Evolutionary conservation across 2,888 invertebrate genomes (phyloP), one percentile per base, ranked within the genome.

Genomic region (Ecliptopera silaceata): DNA sequence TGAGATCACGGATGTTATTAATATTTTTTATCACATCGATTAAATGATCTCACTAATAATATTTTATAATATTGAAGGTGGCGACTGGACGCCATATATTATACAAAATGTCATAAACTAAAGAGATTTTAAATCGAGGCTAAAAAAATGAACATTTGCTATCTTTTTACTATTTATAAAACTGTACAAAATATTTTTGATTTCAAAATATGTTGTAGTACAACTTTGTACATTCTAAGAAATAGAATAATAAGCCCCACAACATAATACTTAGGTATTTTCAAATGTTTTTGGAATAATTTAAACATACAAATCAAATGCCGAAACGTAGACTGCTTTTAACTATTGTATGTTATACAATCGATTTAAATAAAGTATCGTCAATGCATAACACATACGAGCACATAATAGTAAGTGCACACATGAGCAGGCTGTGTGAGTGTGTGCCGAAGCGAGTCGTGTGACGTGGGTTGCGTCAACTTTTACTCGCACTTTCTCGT

Each of bases 401-500:
- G 36, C 67, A 72, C 67, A 73, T 70, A 69, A 68, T 57, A 63
- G 63, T 53, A 55, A 56, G 59, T 43, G 61, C 60, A 61, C 60
- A 70, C 63, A 67, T 61, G 45, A 66, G 61, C 63, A 64, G 6
- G 34, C 13, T 52, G 43, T 38, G 48, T 72, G 69, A 73, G 65
- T 69, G 78, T 76, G 79, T 80, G 77, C 76, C 76, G 71, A 61
- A 65, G 66, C 70, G 74, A 69, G 68, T 68, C 72, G 66, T 76
- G 81, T 88, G 90, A 88, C 89, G 88, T 80, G 74, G 69, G 82
- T 90, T 90, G 90, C 90, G 88, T 91, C 90, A 89, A 90, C 91
- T 91, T 90, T 91, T 90, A 90, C 91, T 90, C 84, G 86, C 90
- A 90, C 90, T 90, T 91, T 91, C 91, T 86, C 87, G 84, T 62